phyloP scores from a whole-genome alignment of 2,797 vertebrate species.

The Chloroceryle amazona region DNA sequence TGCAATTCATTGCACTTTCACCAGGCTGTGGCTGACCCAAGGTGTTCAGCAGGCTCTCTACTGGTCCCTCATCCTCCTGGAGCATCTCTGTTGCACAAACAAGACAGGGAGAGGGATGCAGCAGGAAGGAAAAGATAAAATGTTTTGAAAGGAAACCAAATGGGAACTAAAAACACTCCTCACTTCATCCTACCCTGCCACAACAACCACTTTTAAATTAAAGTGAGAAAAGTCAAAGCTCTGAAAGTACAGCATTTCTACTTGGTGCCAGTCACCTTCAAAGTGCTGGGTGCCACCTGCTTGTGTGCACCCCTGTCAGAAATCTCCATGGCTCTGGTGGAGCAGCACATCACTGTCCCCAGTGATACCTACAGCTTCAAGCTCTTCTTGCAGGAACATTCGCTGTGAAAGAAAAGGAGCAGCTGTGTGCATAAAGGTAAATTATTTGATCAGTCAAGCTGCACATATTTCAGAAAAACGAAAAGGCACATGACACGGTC shows the following conservation, averaged over 20 bases:
- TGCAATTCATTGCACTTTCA: not conserved
- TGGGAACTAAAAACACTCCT: not conserved
- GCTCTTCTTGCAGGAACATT: not conserved
- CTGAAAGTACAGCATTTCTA: not conserved
- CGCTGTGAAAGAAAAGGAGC: not conserved
- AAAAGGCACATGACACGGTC: not conserved
- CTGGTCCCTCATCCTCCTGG: not conserved
- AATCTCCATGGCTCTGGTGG: not conserved
- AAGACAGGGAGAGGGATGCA: not conserved
- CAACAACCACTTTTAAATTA: not conserved
- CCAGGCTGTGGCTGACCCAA: not conserved
- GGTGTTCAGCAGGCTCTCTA: not conserved
- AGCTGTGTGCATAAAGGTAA: fast-evolving
- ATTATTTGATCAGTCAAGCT: not conserved
- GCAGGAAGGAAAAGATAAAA: not conserved
- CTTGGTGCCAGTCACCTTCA: not conserved
- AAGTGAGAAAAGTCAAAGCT: not conserved
- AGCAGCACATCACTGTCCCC: not conserved
- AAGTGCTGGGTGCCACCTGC: not conserved
- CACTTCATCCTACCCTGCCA: not conserved
- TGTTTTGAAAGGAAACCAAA: not conserved
- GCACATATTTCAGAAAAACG: not conserved
- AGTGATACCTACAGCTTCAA: not conserved
- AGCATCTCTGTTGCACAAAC: not conserved
- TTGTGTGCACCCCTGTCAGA: fast-evolving